A percentile compares a stretch with the other conserved stretches of the same genome.
Evolutionary conservation across 2,888 invertebrate genomes (phyloP).

Genomic region (Dione juno): DNA sequence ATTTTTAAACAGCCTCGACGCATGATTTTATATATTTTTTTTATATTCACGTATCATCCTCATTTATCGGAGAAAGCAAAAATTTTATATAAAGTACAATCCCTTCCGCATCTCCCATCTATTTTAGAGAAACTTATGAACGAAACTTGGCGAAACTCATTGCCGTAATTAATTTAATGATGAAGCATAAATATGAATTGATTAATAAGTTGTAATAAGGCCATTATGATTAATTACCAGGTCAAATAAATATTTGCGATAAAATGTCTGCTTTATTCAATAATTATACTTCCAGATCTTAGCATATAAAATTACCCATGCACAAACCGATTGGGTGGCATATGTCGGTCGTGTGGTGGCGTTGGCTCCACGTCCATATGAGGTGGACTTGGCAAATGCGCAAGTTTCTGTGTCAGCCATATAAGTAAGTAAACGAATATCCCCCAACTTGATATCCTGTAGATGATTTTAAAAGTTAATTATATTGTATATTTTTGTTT

Average conservation of each 20-base stretch:
- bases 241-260: not conserved
- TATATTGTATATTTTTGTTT: not conserved
- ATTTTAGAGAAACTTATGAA: too few species aligned
- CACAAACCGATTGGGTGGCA: constrained; percentile 36
- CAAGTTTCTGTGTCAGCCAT: constrained; percentile 61
- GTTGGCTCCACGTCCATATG: constrained; percentile 44
- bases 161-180: too few species aligned
- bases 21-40: too few species aligned
- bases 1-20: too few species aligned
- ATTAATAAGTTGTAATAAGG: too few species aligned
- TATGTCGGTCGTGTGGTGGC: constrained; percentile 43
- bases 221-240: not conserved
- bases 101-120: too few species aligned
- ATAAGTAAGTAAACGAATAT: constrained; percentile 60
- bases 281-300: not conserved
- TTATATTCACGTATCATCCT: too few species aligned
- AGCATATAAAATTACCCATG: not conserved
- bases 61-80: too few species aligned
- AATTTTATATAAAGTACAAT: too few species aligned
- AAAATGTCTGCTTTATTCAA: not conserved
- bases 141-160: too few species aligned
- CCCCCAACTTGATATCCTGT: constrained; percentile 57
- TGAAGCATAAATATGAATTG: too few species aligned
- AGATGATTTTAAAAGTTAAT: constrained; percentile 27
- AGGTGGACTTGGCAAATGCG: constrained; percentile 61